Conservation (phyloP, 2,888 invertebrate species). For the Microplitis deprimator region DNA sequence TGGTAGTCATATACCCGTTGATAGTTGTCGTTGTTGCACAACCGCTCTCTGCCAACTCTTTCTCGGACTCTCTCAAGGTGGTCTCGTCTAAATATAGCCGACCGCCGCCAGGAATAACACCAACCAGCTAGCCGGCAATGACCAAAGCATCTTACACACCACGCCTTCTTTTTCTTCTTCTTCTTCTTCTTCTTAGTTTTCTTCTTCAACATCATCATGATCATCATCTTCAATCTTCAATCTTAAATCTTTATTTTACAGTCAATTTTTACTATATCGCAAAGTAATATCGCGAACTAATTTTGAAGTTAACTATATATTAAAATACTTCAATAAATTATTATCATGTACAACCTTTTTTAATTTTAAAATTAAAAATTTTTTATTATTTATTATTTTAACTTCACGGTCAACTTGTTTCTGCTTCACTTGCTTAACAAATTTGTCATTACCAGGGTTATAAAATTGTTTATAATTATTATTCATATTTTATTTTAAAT, state of each 20-base stretch:
- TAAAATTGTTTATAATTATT: background rate
- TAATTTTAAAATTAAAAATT: background rate
- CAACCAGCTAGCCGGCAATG: constrained; percentile 63
- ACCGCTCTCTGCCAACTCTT: constrained; percentile 31
- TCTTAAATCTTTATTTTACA: background rate
- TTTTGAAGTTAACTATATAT: background rate
- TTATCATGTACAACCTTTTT: background rate
- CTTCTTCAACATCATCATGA: background rate
- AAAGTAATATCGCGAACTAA: background rate
- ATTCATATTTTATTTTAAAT: background rate
- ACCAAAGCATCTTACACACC: constrained; percentile 60
- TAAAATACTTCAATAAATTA: background rate
- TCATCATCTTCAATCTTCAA: background rate
- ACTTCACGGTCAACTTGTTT: constrained; percentile 29
- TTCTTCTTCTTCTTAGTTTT: background rate
- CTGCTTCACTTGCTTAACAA: constrained; percentile 27
- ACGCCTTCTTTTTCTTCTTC: constrained; percentile 46
- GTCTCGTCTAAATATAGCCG: constrained; percentile 70
- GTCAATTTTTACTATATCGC: background rate
- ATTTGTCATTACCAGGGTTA: constrained; percentile 27
- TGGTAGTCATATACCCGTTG: background rate
- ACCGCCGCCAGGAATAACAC: constrained; percentile 68
- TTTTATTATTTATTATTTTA: background rate
- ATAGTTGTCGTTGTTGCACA: constrained; percentile 26
- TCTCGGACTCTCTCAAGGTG: constrained; percentile 66